Evolutionary conservation across 1,140 invertebrate species (phyloP), one percentile per base, ranked within the genome.

Genomic region (Rhizoglyphus robini): DNA sequence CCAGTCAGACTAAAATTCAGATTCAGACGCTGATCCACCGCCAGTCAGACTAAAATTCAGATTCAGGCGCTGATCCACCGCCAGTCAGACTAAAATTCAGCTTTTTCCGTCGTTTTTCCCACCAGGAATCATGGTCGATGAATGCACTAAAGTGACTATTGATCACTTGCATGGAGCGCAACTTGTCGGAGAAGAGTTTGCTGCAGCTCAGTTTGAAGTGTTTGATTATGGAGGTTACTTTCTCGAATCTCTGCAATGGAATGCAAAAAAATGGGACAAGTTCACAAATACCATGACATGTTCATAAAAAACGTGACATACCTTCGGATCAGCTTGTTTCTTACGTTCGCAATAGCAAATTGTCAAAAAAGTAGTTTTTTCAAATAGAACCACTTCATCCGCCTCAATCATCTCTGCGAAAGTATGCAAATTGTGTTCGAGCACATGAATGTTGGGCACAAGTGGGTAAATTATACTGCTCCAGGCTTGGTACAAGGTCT

Each of bases 221-320:
- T 76, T 99, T 99, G 61, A 99, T 97, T 65, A 99, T 99, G 76
- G 99, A 99, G n/a, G 94, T 98, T 29, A 99, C 94, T 80, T 99
- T 99, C 76, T 99, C 96, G 80, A 99, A 99, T 65, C 96, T 3
- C 63, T 64, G 27, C 20, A 4, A 8, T 48, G 5, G n/a, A 20
- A 59, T n/a, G 25, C n/a, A n/a, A n/a, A n/a, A n/a, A n/a, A n/a
- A 99, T 99, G 76, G 98, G n/a, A n/a, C n/a, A n/a, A n/a, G n/a
- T n/a, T n/a, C n/a, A n/a, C n/a, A n/a, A n/a, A n/a, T n/a, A n/a
- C n/a, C n/a, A 99, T 18, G 94, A 98, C 27, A 99, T 93, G 80
- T 99, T 99, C 76, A 99, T n/a, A n/a, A n/a, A n/a, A n/a, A n/a
- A n/a, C n/a, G n/a, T n/a, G 95, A 80, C 99, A 99, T 65, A 96